Percentiles rank a stretch among this genome's conserved stretches.
Conservation (phyloP, 2,797 vertebrate species). For the Pangasius djambal region DNA sequence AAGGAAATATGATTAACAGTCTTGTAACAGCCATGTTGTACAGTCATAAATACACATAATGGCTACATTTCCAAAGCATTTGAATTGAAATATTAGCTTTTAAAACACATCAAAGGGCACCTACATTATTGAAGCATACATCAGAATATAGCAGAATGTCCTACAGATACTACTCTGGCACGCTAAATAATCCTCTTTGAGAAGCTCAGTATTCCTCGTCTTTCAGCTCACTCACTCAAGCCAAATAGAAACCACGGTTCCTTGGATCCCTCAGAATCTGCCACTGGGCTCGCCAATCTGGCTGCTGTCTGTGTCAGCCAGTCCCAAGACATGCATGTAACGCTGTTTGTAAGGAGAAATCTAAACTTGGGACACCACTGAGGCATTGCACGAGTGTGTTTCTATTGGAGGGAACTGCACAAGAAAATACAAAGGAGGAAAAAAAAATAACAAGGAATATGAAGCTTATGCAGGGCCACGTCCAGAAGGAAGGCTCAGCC, state of each 20-base stretch:
- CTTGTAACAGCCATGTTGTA: not conserved
- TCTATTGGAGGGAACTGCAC: slow-evolving; percentile 88
- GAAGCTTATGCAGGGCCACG: slow-evolving; percentile 65
- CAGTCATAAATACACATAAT: slow-evolving; percentile 14
- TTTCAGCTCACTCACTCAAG: slow-evolving; percentile 9
- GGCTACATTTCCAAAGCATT: not conserved
- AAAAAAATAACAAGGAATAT: slow-evolving; percentile 50
- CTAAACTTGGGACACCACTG: slow-evolving; percentile 95
- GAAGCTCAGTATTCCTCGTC: slow-evolving; percentile 32
- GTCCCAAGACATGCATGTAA: slow-evolving; percentile 83
- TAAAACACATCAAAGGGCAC: slow-evolving; percentile 3
- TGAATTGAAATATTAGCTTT: slow-evolving; percentile 7
- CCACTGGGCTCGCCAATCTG: slow-evolving; percentile 68
- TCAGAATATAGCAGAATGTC: not conserved
- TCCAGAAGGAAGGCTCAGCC: slow-evolving; percentile 84
- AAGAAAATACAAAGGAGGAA: slow-evolving; percentile 66
- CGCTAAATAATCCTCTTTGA: not conserved
- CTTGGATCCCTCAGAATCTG: slow-evolving; percentile 47
- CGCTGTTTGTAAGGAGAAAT: slow-evolving; percentile 96
- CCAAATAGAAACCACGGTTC: slow-evolving; percentile 33
- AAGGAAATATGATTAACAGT: not conserved
- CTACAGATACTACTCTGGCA: not conserved
- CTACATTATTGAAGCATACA: not conserved
- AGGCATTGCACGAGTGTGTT: slow-evolving; percentile 99
- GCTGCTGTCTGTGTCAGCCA: slow-evolving; percentile 71